Conservation (phyloP, 2,113 vertebrate genomes). For the Thomomys bottae region DNA sequence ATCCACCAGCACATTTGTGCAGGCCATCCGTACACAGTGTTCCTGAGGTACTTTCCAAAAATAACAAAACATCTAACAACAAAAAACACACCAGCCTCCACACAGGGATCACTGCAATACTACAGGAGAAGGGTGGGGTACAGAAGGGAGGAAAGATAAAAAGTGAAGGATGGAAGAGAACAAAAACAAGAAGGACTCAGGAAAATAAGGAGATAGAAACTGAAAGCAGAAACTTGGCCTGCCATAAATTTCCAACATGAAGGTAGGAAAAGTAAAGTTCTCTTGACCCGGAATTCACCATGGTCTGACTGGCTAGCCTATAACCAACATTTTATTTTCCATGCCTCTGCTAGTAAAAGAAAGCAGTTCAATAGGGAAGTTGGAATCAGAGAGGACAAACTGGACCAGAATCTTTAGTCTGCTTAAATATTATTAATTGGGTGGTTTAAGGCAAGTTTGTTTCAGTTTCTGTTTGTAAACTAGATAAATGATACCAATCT, state of each 20-base stretch:
- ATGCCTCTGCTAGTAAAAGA: background rate
- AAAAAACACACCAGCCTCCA: background rate
- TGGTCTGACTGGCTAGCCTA: background rate
- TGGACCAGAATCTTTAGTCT: background rate
- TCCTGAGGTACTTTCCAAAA: slow-evolving; percentile 85
- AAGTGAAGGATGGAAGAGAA: background rate
- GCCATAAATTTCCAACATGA: background rate
- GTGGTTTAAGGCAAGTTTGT: background rate
- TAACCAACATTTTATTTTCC: background rate
- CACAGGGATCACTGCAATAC: slow-evolving; percentile 62
- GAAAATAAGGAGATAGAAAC: background rate
- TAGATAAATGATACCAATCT: background rate
- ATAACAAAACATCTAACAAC: slow-evolving; percentile 81
- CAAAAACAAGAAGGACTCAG: background rate
- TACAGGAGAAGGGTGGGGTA: slow-evolving; percentile 34
- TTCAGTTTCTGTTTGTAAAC: slow-evolving; percentile 28
- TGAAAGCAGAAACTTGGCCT: background rate
- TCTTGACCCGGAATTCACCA: background rate
- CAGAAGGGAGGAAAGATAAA: slow-evolving; percentile 63
- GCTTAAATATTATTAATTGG: background rate
- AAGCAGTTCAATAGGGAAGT: background rate
- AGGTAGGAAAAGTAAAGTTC: slow-evolving; percentile 29
- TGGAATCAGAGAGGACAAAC: background rate
- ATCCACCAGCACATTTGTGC: slow-evolving; percentile 80
- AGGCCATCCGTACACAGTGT: slow-evolving; percentile 82